These are phyloP conservation scores for Drosophila subpulchrella DNA, from an alignment of 1,140 invertebrate species.

Conservation along the genomic window DNA sequence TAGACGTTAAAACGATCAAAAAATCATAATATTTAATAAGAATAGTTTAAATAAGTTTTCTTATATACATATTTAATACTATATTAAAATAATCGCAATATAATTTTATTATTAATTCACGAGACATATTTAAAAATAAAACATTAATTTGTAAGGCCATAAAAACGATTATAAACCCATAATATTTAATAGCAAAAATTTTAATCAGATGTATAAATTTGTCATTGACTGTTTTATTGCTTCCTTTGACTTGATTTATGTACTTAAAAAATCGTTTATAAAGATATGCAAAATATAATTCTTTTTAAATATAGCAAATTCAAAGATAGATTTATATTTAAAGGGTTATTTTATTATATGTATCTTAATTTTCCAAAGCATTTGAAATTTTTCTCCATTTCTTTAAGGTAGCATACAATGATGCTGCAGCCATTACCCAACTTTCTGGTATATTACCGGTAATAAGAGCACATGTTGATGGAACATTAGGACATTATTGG, in stretches of 20 bases:
- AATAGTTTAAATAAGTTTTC: neutral
- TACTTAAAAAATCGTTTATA: neutral
- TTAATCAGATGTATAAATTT: neutral
- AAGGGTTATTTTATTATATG: too few species aligned
- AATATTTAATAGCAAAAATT: neutral
- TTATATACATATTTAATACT: neutral
- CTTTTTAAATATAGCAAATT: too few species aligned
- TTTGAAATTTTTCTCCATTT: too few species aligned
- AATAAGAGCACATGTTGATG: slow-evolving; percentile 45
- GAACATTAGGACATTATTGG: slow-evolving; percentile 23
- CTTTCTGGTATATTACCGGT: slow-evolving; percentile 24
- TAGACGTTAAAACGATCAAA: neutral
- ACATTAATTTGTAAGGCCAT: neutral
- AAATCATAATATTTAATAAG: neutral
- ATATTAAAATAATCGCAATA: too few species aligned
- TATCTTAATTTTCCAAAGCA: too few species aligned
- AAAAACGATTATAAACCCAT: neutral
- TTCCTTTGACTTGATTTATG: neutral
- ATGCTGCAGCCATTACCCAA: neutral
- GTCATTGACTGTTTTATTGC: neutral
- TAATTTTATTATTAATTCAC: too few species aligned
- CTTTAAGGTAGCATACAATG: neutral
- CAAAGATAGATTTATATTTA: too few species aligned
- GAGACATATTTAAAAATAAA: too few species aligned
- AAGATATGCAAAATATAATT: too few species aligned